Evolutionary conservation across 2,888 invertebrate genomes (phyloP).

Genomic region (Argyresthia goedartella): DNA sequence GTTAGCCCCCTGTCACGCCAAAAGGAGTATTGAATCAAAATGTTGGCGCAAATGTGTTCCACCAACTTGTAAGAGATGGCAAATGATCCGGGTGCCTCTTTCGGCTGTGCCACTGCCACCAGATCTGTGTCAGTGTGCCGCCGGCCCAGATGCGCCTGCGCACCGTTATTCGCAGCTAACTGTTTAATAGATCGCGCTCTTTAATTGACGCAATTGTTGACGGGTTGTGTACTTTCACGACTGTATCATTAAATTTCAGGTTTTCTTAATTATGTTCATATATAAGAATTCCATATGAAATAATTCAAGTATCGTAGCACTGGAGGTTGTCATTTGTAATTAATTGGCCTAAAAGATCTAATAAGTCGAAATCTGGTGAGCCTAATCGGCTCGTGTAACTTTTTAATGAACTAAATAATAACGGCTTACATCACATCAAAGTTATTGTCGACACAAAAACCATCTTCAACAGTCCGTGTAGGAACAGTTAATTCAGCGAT

Average conservation of each 20-base stretch:
- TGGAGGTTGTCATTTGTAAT: too few relatives aligned
- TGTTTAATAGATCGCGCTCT: slow-evolving; percentile 48
- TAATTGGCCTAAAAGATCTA: too few relatives aligned
- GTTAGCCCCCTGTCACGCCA: too few relatives aligned
- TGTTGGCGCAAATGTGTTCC: too few relatives aligned
- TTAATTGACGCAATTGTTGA: slow-evolving; percentile 43
- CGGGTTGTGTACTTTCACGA: slow-evolving; percentile 5
- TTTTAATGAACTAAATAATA: not conserved
- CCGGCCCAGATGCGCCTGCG: slow-evolving; percentile 47
- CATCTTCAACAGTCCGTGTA: slow-evolving; percentile 5
- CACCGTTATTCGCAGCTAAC: slow-evolving; percentile 55
- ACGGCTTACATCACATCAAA: slow-evolving; percentile 2
- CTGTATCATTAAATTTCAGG: too few relatives aligned
- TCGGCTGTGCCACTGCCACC: not conserved
- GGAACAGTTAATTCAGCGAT: slow-evolving; percentile 17
- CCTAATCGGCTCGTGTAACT: too few relatives aligned
- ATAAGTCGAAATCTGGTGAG: too few relatives aligned
- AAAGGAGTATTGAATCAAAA: too few relatives aligned
- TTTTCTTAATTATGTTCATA: too few relatives aligned
- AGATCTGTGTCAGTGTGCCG: slow-evolving; percentile 60
- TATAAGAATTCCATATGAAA: too few relatives aligned
- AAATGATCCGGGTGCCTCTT: too few relatives aligned
- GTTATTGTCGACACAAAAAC: slow-evolving; percentile 4
- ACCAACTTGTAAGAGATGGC: too few relatives aligned
- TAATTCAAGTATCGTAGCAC: not conserved